These are phyloP conservation scores for Eunapius fragilis DNA, from an alignment of 37 sponge, comb jelly and placozoan genomes.

Conservation along the genomic window DNA sequence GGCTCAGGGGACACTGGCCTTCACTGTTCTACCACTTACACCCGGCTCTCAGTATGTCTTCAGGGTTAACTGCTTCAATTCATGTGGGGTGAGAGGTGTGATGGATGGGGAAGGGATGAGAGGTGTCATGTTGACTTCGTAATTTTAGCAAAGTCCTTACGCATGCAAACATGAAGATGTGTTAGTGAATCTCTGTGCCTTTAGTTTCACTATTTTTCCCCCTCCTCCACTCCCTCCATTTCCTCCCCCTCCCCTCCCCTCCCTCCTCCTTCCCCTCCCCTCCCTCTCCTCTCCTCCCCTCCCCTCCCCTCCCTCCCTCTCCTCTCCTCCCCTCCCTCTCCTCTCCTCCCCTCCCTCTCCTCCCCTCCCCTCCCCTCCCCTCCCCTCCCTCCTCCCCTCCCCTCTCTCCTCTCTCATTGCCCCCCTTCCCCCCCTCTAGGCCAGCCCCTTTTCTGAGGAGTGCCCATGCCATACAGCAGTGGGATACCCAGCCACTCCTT, in stretches of 20 bases:
- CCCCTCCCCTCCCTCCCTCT: neutral
- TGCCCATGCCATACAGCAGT: conserved; percentile 21
- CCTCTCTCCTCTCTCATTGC: neutral
- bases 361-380: neutral
- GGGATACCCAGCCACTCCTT: conserved; percentile 52
- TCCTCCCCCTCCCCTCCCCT: too few species aligned
- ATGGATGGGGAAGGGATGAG: neutral
- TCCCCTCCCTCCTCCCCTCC: neutral
- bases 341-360: neutral
- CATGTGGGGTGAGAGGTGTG: conserved; percentile 12
- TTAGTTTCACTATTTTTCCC: too few species aligned
- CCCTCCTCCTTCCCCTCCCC: too few species aligned
- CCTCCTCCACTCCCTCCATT: too few species aligned
- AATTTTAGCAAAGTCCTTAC: too few species aligned
- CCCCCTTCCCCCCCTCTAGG: neutral
- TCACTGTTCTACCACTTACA: neutral
- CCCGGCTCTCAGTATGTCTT: conserved; percentile 28
- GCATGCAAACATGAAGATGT: too few species aligned
- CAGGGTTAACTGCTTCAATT: conserved; percentile 15
- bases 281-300: too few species aligned
- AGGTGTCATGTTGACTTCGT: too few species aligned
- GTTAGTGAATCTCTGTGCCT: too few species aligned
- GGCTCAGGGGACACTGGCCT: neutral
- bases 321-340: neutral
- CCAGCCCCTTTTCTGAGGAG: conserved; percentile 22